Conservation (phyloP, 1,140 invertebrate species). For the Anastatus disparis region DNA sequence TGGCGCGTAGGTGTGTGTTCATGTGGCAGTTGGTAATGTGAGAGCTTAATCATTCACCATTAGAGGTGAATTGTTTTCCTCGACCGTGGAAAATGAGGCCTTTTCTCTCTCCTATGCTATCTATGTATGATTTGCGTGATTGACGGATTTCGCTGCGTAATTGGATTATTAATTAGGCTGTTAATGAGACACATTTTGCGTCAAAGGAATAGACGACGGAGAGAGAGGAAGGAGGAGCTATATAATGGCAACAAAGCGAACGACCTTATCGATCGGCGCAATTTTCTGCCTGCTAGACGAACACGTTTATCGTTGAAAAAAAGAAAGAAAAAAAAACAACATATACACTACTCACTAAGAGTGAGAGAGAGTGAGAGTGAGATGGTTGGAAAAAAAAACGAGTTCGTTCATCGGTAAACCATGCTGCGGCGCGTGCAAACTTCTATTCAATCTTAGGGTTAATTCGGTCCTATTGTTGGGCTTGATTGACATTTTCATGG, state of each 20-base stretch:
- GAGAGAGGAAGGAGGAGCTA: constrained; percentile 24
- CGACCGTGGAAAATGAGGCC: constrained; percentile 28
- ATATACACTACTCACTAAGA: too few species aligned
- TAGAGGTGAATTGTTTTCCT: constrained; percentile 33
- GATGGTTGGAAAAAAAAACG: constrained; percentile 23
- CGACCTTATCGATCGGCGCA: constrained; percentile 49
- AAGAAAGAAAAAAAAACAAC: neutral
- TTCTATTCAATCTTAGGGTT: constrained; percentile 41
- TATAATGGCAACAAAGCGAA: constrained; percentile 36
- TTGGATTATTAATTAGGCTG: constrained; percentile 69
- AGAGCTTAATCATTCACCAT: constrained; percentile 38
- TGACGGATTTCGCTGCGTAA: constrained; percentile 63
- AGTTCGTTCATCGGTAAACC: constrained; percentile 37
- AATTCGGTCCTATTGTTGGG: constrained; percentile 39
- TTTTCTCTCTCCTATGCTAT: neutral
- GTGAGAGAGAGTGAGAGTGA: neutral
- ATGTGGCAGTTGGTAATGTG: constrained; percentile 2
- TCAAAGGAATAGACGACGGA: constrained; percentile 43
- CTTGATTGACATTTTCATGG: constrained; percentile 43
- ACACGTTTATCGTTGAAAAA: neutral
- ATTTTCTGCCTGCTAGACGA: constrained; percentile 37
- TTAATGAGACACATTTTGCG: constrained; percentile 65
- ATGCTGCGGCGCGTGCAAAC: constrained; percentile 28
- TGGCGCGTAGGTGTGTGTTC: neutral
- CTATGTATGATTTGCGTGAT: constrained; percentile 38